phyloP scores from a whole-genome alignment of 2,888 invertebrate species.

The Acronicta leporina region DNA sequence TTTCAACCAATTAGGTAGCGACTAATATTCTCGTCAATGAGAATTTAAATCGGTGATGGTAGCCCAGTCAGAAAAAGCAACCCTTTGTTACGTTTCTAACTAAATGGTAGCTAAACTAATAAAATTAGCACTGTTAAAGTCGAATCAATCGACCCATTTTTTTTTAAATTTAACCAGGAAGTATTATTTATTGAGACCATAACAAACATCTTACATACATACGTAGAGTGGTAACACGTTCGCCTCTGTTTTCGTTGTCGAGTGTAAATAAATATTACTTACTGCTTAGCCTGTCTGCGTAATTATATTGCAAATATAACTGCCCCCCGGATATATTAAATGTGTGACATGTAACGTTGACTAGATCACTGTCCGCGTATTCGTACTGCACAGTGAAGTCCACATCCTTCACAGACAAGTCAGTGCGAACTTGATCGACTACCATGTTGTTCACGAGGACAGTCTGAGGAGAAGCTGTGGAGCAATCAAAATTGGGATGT shows the following conservation, averaged over 20 bases:
- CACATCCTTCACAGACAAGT: background rate
- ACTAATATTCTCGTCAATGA: too few species aligned
- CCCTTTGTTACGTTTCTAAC: too few species aligned
- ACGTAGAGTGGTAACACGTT: too few species aligned
- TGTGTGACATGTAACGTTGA: slow-evolving; percentile 8
- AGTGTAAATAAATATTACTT: background rate
- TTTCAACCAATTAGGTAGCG: too few species aligned
- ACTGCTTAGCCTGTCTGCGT: slow-evolving; percentile 5
- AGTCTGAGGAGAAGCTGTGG: slow-evolving; percentile 14
- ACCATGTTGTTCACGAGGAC: slow-evolving; percentile 34
- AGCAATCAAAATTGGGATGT: background rate
- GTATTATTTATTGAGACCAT: too few species aligned
- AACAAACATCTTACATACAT: too few species aligned
- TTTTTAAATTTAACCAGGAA: too few species aligned
- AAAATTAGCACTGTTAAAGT: too few species aligned
- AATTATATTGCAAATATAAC: slow-evolving; percentile 2
- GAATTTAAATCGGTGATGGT: too few species aligned
- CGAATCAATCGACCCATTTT: too few species aligned
- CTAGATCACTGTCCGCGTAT: slow-evolving; percentile 11
- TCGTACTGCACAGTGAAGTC: slow-evolving; percentile 23
- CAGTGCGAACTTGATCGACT: slow-evolving; percentile 4
- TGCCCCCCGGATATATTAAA: fast-evolving
- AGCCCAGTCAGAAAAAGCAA: too few species aligned
- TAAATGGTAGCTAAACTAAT: too few species aligned
- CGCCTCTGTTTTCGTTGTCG: background rate